Base-by-base conservation (phyloP, 2,113 vertebrate genomes). In the Solea solea region DNA sequence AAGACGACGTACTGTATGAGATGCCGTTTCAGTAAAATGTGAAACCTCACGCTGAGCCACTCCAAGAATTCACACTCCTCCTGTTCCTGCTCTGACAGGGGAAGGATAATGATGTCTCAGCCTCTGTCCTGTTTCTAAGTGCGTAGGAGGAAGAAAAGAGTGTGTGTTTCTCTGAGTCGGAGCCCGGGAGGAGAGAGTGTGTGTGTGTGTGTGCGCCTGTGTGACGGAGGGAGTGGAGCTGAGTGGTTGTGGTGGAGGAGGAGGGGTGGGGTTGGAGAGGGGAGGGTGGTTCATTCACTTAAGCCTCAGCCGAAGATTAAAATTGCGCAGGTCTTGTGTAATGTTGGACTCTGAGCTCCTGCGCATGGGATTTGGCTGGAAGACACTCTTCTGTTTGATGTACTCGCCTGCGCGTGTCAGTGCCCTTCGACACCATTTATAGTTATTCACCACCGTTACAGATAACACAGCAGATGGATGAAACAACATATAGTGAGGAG, bases 261-360 rank as follows among this genome's bases (percentile, higher is more conserved):
- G 34, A 34, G 34, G 5, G 34, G 34, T 34, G 34, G 34, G 34
- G 34, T 34, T 3, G 34, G 21, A 21, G 21, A 13, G 63, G 65
- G 81, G 75, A 66, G 41, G 41, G 25, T 2, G 64, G 74, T 80
- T 82, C 80, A 80, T 81, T 87, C 84, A 84, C 83, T 83, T 81
- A 85, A 86, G 78, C 84, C 68, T 61, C 61, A 61, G 86, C 69
- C 16, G 21, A 78, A 88, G 80, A 88, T 90, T 90, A 88, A 84
- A 80, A 79, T 74, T 71, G 79, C 50, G 11, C 82, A 72, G 82
- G 76, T 86, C 80, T 86, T 87, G 83, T 90, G 73, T 81, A 88
- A 88, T 21, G 67, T 76, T 51, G 80, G 79, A 83, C 81, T 81
- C 79, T 75, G 81, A 84, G 82, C 82, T 21, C 28, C 80, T 71